A percentile compares a stretch with the other conserved stretches of the same genome.
Evolutionary conservation across 2,888 invertebrate genomes (phyloP).

Genomic region (Caenorhabditis sp.): DNA sequence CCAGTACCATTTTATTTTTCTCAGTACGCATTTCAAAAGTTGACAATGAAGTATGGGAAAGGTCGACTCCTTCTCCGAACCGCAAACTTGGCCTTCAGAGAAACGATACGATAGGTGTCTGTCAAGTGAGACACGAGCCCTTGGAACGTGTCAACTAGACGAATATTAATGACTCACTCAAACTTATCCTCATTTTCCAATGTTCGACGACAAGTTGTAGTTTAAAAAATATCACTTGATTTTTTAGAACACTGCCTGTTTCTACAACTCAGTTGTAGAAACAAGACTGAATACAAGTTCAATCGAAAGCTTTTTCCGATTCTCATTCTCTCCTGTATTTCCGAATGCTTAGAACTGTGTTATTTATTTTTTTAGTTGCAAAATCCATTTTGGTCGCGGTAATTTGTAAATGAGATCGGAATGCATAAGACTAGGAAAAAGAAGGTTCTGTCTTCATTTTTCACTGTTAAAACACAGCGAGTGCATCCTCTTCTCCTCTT

Average conservation of each 20-base stretch:
- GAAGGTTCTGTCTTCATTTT: slow-evolving; percentile 37
- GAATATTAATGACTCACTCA: slow-evolving; percentile 35
- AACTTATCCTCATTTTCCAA: neutral
- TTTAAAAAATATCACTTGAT: too few species aligned
- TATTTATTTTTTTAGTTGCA: too few species aligned
- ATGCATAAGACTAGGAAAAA: slow-evolving; percentile 11
- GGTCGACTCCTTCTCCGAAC: slow-evolving; percentile 32
- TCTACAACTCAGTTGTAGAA: neutral
- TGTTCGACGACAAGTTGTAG: too few species aligned
- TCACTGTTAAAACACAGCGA: slow-evolving; percentile 51
- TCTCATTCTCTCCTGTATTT: too few species aligned
- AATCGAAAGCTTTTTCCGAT: too few species aligned
- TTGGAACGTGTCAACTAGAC: slow-evolving; percentile 36
- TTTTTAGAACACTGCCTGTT: too few species aligned
- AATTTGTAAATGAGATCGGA: too few species aligned
- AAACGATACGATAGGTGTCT: neutral
- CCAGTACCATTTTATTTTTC: neutral
- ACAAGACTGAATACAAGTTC: neutral
- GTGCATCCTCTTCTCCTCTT: slow-evolving; percentile 34
- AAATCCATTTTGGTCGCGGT: too few species aligned
- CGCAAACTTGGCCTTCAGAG: slow-evolving; percentile 22
- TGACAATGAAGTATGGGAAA: slow-evolving; percentile 54
- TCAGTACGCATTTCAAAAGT: slow-evolving; percentile 42
- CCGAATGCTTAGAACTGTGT: too few species aligned
- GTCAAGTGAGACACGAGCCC: slow-evolving; percentile 23